A percentile compares a stretch with the other conserved stretches of the same genome.
phyloP scores from a whole-genome alignment of 2,113 vertebrate species.

The Gobius niger region DNA sequence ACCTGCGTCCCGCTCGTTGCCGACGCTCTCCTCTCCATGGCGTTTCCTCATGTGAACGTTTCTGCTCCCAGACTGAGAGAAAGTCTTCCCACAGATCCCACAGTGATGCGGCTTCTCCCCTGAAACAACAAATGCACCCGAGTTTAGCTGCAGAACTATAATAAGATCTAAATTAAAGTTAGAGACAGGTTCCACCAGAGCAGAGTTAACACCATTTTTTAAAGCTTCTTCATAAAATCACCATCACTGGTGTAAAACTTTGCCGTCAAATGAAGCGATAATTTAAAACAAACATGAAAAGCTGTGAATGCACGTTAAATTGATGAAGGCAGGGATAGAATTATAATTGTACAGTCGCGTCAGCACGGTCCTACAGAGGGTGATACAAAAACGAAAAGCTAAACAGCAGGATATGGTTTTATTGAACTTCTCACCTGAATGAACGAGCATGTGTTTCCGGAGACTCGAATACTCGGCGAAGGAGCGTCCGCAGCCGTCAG shows the following conservation, averaged over 20 bases:
- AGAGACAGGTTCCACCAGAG: no score
- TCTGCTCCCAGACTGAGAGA: slow-evolving; percentile 97
- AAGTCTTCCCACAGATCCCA: slow-evolving; percentile 93
- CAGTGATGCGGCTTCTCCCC: slow-evolving; percentile 97
- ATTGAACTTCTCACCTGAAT: slow-evolving; percentile 84
- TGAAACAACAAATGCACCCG: slow-evolving; percentile 45
- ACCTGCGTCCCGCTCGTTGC: slow-evolving; percentile 73
- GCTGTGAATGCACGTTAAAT: no score
- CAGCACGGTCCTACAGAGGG: no score
- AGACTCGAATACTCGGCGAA: slow-evolving; percentile 98
- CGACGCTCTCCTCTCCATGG: slow-evolving; percentile 78
- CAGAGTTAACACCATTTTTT: no score
- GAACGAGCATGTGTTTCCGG: slow-evolving; percentile 97
- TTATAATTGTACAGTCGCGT: no score
- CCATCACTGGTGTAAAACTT: no score
- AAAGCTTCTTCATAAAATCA: no score
- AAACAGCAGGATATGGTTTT: slow-evolving; percentile 16
- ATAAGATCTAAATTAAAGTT: no score
- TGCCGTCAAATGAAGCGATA: no score
- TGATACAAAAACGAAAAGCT: neutral
- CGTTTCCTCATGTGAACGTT: slow-evolving; percentile 97
- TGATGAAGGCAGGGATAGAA: no score
- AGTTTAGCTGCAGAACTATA: no score
- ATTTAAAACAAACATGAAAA: no score
- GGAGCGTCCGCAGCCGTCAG: slow-evolving; percentile 92